Evolutionary conservation across 2,888 invertebrate species (phyloP), one percentile per base, ranked within the genome.

Genomic region (Netelia fuscicornis): DNA sequence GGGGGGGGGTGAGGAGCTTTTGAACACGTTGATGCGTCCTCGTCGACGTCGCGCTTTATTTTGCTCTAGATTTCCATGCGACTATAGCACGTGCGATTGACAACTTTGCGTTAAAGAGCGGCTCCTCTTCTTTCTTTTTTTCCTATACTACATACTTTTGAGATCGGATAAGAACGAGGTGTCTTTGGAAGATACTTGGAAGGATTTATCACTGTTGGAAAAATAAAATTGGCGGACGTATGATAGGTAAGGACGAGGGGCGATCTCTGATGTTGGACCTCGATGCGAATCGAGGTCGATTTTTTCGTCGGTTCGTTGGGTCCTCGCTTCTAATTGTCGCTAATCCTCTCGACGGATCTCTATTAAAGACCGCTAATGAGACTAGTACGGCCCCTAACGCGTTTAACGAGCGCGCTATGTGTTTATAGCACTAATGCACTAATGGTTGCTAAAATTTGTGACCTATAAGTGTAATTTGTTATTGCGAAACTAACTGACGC

Each of bases 401-500:
- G 86, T 84, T 91, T 91, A 91, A 90, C 91, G 81, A 77, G 62
- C 81, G 85, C 81, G 84, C 88, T 25, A n/a, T 25, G 25, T 60
- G 11, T 13, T 60, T 68, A 78, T 70, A 30, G 60, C 42, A 25
- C 37, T 44, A 76, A 65, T 83, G 77, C 85, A 90, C 90, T 92
- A 93, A 93, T 90, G 87, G 88, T 87, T 88, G 89, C 92, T 93
- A 93, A 93, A 93, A 92, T 90, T 85, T 89, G 87, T 89, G 92
- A 91, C 93, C 93, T 87, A 92, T 87, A 90, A 87, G 81, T 62
- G 48, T 58, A 25, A 42, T 54, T n/a, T 11, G 67, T 11, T 8
- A 42, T 70, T 30, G 13, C 20, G 20, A 20, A 20, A 20, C 20
- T 20, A 20, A 20, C 20, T 20, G 20, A 20, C 20, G 20, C 20